Evolutionary conservation across 2,113 vertebrate genomes (phyloP), one percentile per base, ranked within the genome.

Genomic region (Austrofundulus limnaeus): DNA sequence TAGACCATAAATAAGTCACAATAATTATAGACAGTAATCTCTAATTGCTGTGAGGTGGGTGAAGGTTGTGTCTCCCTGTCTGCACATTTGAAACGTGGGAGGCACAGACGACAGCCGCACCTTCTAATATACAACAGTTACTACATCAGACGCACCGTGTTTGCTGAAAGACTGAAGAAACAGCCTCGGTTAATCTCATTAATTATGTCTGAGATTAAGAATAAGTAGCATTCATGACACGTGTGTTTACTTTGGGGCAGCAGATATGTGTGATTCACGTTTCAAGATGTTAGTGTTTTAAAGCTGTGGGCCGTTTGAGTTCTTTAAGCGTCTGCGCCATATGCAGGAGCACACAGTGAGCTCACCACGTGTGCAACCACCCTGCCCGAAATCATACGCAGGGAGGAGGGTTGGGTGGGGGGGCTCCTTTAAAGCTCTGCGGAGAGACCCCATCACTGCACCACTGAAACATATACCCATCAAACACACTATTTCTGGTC

Each of bases 401-500:
- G 70, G 78, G 75, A 66, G 65, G 28, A 31, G 42, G 37, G 57
- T n/a, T 19, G 38, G n/a, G n/a, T n/a, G n/a, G 47, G 61, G 48
- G 61, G 59, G 20, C 34, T 51, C 59, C 73, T 85, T 86, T 65
- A 66, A 85, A 82, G 61, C 75, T 43, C 74, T 78, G 78, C 71
- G 70, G 65, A 84, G 80, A 88, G 81, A 86, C 87, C 90, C 87
- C 88, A 82, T 82, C 84, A 78, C 83, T 83, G 85, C 61, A 49
- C 83, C 72, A 58, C 81, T 75, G 76, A 87, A 87, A 85, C 80
- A 74, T 81, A 88, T 80, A 85, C 84, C 85, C 87, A 85, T 88
- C 86, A 88, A 90, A 89, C 84, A 77, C 73, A 72, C 83, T 89
- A 89, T 88, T 89, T 84, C 76, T 79, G 83, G 58, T 83, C 64